phyloP scores from a whole-genome alignment of 1,140 invertebrate species.

The Lethrus apterus region DNA sequence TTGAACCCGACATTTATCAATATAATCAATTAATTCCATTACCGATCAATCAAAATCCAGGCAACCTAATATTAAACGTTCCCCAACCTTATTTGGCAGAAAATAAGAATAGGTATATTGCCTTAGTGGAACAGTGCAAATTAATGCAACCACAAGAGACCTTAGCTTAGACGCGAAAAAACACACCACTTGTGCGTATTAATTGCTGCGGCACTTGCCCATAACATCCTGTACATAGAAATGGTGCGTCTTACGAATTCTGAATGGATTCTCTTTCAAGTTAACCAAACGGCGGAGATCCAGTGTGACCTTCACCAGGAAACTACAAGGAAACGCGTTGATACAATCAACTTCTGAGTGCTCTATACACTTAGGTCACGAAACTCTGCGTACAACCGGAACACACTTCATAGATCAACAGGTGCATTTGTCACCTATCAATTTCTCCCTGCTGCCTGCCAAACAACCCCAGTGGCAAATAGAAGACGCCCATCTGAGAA shows the following conservation, averaged over 20 bases:
- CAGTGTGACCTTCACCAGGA: not conserved
- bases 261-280: not conserved
- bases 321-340: not conserved
- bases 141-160: not conserved
- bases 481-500: not conserved
- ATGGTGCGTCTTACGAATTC: not conserved
- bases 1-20: not conserved
- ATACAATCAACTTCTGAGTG: not conserved
- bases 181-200: not conserved
- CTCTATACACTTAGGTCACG: not conserved
- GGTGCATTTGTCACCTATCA: not conserved
- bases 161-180: not conserved
- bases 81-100: not conserved
- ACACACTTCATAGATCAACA: not conserved
- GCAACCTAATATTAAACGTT: not conserved
- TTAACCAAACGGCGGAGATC: not conserved
- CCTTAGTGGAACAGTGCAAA: not conserved
- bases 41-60: not conserved
- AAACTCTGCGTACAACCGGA: not conserved
- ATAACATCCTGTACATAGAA: not conserved
- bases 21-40: not conserved
- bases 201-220: not conserved
- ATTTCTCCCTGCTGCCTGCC: not conserved
- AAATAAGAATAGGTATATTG: constrained; percentile 1
- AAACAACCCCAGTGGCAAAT: not conserved